Conservation (phyloP, 2,797 vertebrate species). For the Urophycis tenuis region DNA sequence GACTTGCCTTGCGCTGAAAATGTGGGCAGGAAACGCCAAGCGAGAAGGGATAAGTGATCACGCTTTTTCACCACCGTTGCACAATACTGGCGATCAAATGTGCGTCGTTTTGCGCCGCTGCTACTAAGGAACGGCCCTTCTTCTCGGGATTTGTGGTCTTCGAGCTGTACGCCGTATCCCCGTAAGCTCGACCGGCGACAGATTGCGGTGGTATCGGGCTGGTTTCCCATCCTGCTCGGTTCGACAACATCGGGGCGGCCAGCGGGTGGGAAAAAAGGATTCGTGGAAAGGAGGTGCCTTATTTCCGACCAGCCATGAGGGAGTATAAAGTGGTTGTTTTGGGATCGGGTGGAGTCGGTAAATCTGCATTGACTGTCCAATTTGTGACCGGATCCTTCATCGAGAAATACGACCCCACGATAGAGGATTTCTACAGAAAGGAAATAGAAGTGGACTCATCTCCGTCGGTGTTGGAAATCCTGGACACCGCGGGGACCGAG, state of each 20-base stretch:
- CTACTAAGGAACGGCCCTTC: constrained; percentile 41
- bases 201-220: constrained; percentile 13
- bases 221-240: constrained; percentile 47
- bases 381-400: constrained; percentile 92
- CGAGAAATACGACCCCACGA: constrained; percentile 91
- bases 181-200: no score
- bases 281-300: constrained; percentile 57
- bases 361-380: constrained; percentile 88
- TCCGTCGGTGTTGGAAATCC: constrained; percentile 90
- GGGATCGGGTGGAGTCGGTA: constrained; percentile 89
- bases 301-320: constrained; percentile 69
- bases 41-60: constrained; percentile 56
- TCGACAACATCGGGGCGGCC: constrained; percentile 64
- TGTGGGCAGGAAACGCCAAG: constrained; percentile 72
- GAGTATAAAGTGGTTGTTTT: constrained; percentile 94
- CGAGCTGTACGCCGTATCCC: no score
- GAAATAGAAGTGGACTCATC: constrained; percentile 94
- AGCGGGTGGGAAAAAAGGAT: constrained; percentile 49
- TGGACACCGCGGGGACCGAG: constrained; percentile 90
- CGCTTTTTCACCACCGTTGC: constrained; percentile 54
- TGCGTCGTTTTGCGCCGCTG: constrained; percentile 36
- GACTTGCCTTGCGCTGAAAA: constrained; percentile 49
- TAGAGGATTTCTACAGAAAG: constrained; percentile 92
- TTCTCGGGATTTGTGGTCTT: background rate
- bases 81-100: constrained; percentile 55